Evolutionary conservation across 2,113 vertebrate species (phyloP), one percentile per base, ranked within the genome.

Genomic region (Microtus richardsoni): DNA sequence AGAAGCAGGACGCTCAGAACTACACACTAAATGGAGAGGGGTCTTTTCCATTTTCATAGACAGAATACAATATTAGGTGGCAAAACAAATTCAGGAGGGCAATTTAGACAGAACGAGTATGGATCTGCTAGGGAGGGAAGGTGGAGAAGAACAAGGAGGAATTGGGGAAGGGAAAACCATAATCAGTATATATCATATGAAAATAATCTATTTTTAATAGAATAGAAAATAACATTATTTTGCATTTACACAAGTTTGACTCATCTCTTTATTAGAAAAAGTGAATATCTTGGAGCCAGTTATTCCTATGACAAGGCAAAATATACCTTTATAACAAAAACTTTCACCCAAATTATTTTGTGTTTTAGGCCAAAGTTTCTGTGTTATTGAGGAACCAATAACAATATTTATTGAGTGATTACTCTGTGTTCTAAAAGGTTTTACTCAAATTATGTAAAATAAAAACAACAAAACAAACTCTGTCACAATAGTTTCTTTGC

Each of bases 381-480:
- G 64, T 73, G 1, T 36, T 94, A 62, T 68, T 68, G 91, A 95
- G 22, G 12, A 26, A 26, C 16, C 41, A 58, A 39, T 22, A 84
- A 47, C 36, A 88, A 86, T 93, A 82, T 80, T 89, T 90, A 92
- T 19, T 77, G 54, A 93, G 28, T 95, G 52, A 22, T 87, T 93
- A 58, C 28, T 89, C 49, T 90, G 14, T 44, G 13, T 36, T 88
- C 2, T 93, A 95, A 84, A 82, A 82, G 58, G 71, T 89, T 78
- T 94, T 84, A 84, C 17, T n/a, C 62, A 91, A 84, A 54, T 41
- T 89, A 22, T 79, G n/a, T 7, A 83, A 13, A 3, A 70, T 84
- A 94, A 79, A 24, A 78, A 13, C 8, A 84, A 62, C 13, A 87
- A 96, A 93, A 78, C 3, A 96, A 95, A 95, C 83, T 33, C 84